Evolutionary conservation across 2,888 invertebrate genomes (phyloP).

Genomic region (Dynastes maya): DNA sequence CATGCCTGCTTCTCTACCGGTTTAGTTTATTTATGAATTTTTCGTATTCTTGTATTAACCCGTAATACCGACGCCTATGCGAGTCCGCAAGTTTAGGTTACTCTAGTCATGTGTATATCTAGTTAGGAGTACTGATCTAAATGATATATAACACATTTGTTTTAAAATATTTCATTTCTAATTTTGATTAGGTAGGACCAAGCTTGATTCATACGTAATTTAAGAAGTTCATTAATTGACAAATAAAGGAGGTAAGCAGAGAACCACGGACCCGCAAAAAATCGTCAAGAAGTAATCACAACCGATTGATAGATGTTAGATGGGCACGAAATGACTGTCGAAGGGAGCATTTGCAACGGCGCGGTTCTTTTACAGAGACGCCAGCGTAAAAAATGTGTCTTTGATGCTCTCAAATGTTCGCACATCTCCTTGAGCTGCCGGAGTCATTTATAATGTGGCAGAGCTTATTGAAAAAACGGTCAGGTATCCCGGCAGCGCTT

Average conservation of each 20-base stretch:
- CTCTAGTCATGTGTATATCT: too few species aligned
- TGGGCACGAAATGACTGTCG: conserved; percentile 56
- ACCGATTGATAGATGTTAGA: conserved; percentile 57
- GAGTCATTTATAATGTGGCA: conserved; percentile 57
- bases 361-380: conserved; percentile 53
- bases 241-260: conserved; percentile 14
- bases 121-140: too few species aligned
- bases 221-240: background rate
- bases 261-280: conserved; percentile 50
- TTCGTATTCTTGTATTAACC: too few species aligned
- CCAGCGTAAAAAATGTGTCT: conserved; percentile 57
- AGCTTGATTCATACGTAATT: background rate
- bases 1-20: too few species aligned
- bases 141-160: background rate
- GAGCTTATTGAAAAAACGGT: conserved; percentile 58
- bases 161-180: background rate
- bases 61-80: too few species aligned
- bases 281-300: conserved; percentile 55
- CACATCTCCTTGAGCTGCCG: conserved; percentile 56
- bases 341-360: conserved; percentile 57
- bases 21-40: too few species aligned
- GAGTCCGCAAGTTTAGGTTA: too few species aligned
- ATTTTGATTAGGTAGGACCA: background rate
- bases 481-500: conserved; percentile 56
- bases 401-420: conserved; percentile 58